These are phyloP conservation scores for Elaphurus davidianus DNA, from an alignment of 2,113 vertebrate genomes.

Conservation along the genomic window DNA sequence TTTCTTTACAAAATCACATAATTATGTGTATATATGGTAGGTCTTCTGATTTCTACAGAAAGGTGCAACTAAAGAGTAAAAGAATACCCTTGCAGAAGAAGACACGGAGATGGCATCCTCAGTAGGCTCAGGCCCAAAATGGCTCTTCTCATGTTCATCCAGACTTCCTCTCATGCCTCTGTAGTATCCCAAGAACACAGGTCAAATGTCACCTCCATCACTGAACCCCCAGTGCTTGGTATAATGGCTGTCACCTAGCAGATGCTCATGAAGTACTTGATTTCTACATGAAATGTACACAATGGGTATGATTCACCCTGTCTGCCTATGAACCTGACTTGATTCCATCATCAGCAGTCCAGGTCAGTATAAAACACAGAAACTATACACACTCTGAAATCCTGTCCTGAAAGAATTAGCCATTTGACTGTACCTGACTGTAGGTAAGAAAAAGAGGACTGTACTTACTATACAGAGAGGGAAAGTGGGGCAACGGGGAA, in stretches of 20 bases:
- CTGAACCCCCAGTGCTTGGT: neutral
- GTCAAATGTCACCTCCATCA: neutral
- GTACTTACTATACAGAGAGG: neutral
- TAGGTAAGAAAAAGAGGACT: neutral
- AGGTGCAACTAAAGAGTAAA: neutral
- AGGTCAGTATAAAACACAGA: neutral
- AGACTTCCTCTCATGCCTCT: neutral
- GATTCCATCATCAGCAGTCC: neutral
- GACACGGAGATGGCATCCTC: neutral
- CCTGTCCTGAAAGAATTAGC: neutral
- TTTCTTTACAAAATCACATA: slow-evolving; percentile 23
- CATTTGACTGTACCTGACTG: neutral
- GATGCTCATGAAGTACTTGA: neutral
- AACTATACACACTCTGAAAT: neutral
- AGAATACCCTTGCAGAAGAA: neutral
- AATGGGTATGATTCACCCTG: neutral
- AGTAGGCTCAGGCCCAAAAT: neutral
- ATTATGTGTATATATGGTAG: neutral
- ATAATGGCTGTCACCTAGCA: fast-evolving
- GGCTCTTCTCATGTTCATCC: neutral
- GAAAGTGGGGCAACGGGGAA: neutral
- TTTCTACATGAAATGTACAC: neutral
- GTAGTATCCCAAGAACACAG: neutral
- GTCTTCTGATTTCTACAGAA: neutral
- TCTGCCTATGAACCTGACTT: neutral